Percentiles rank a stretch among this genome's conserved stretches.
Evolutionary conservation across 2,888 invertebrate species (phyloP).

Genomic region (Pheosia tremula): DNA sequence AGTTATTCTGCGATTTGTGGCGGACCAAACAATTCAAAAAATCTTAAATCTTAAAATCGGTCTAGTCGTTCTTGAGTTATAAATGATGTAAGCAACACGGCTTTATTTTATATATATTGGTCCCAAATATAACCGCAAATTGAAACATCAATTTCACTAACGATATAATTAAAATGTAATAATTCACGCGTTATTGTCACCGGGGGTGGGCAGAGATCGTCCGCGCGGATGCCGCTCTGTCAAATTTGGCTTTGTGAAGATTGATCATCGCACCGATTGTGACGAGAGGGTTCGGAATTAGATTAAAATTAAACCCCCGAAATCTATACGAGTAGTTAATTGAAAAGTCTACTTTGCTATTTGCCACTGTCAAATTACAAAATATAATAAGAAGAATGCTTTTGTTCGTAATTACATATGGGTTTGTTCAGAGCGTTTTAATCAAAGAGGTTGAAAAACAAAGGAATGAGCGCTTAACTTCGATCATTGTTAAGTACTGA

Average conservation of each 20-base stretch:
- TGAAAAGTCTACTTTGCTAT: background rate
- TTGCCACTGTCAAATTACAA: background rate
- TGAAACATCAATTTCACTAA: conserved; percentile 13
- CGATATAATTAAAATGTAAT: conserved; percentile 35
- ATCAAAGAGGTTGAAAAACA: too few relatives aligned
- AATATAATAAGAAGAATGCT: too few relatives aligned
- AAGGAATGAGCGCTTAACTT: too few relatives aligned
- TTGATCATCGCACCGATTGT: conserved; percentile 27
- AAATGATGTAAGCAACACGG: too few relatives aligned
- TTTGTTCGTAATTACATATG: too few relatives aligned
- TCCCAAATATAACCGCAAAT: background rate
- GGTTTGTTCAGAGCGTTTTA: too few relatives aligned
- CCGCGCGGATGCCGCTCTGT: conserved; percentile 28
- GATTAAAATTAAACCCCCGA: conserved; percentile 5
- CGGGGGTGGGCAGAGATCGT: conserved; percentile 26
- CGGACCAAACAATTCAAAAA: too few relatives aligned
- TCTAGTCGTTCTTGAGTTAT: too few relatives aligned
- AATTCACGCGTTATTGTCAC: conserved; percentile 22
- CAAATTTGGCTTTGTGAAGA: conserved; percentile 35
- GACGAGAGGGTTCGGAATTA: conserved; percentile 6
- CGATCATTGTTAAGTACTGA: too few relatives aligned
- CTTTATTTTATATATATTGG: too few relatives aligned
- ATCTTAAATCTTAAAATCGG: too few relatives aligned
- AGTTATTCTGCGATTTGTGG: too few relatives aligned
- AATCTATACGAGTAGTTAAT: background rate